A percentile compares a stretch with the other conserved stretches of the same genome.
Conservation (phyloP, 2,797 vertebrate species). For the Astyanax mexicanus region DNA sequence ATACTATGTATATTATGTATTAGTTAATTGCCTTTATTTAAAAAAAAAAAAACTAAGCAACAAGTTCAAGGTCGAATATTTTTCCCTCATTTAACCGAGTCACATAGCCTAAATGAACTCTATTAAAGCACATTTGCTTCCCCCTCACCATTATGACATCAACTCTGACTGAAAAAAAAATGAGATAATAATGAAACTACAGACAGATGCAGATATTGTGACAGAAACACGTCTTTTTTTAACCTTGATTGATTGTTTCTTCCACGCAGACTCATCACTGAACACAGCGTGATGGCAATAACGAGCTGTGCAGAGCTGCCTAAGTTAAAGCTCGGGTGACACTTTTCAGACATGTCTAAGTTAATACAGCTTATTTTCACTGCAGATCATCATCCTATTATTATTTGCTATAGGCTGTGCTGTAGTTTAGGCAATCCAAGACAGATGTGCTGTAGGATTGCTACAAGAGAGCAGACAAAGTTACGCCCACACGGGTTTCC, state of each 20-base stretch:
- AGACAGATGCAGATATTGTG: not conserved
- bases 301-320: slow-evolving; percentile 6
- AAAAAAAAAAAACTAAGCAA: not conserved
- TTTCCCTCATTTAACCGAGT: not conserved
- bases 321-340: not conserved
- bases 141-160: not conserved
- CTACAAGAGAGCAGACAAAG: not conserved
- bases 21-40: too few species aligned
- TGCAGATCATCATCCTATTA: not conserved
- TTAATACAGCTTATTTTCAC: not conserved
- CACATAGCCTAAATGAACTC: not conserved
- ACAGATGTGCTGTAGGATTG: not conserved
- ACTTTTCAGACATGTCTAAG: slow-evolving; percentile 4
- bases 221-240: slow-evolving; percentile 1
- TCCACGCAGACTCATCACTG: not conserved
- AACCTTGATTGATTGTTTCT: not conserved
- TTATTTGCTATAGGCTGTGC: not conserved
- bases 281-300: slow-evolving; percentile 8
- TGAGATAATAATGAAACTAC: not conserved
- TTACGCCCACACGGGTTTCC: not conserved
- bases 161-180: not conserved
- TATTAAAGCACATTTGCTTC: not conserved
- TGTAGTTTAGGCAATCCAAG: slow-evolving; percentile 2
- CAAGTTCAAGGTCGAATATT: not conserved
- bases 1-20: too few species aligned